These are phyloP conservation scores for Parapsyche elsis DNA, from an alignment of 1,140 invertebrate species.

Conservation along the genomic window DNA sequence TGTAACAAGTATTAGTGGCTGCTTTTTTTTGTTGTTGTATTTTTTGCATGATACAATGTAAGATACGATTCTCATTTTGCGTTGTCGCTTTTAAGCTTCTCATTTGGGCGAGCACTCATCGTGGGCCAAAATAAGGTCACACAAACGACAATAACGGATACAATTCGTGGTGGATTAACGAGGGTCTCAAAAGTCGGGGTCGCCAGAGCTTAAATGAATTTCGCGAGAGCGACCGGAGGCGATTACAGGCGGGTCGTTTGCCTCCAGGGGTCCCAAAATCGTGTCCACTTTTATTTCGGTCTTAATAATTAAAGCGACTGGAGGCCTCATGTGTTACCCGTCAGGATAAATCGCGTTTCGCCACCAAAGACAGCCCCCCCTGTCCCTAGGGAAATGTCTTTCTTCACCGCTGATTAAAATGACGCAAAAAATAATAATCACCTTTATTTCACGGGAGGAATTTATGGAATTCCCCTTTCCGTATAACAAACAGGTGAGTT, in stretches of 20 bases:
- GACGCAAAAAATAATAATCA: conserved; percentile 37
- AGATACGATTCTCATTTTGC: not conserved
- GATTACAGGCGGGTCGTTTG: conserved; percentile 20
- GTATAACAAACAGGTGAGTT: too few species aligned
- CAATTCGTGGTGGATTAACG: conserved; percentile 27
- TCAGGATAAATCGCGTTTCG: conserved; percentile 37
- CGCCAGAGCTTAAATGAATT: not conserved
- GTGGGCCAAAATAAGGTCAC: not conserved
- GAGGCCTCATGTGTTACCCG: not conserved
- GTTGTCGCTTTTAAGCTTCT: not conserved
- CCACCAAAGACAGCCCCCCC: conserved; percentile 17
- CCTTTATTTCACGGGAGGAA: not conserved
- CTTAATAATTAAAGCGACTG: conserved; percentile 38
- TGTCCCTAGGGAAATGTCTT: not conserved
- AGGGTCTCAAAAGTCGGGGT: conserved; percentile 6
- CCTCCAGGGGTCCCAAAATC: not conserved
- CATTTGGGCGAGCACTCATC: not conserved
- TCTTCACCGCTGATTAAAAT: conserved; percentile 28
- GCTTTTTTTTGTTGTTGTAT: not conserved
- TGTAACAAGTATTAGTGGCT: not conserved
- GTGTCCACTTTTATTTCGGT: conserved; percentile 37
- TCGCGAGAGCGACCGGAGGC: conserved; percentile 2
- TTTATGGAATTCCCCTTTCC: too few species aligned
- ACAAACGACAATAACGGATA: conserved; percentile 25
- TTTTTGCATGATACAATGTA: not conserved